Conservation (phyloP, 53 echinoderm and acorn worm genomes). For the Antedon mediterranea region DNA sequence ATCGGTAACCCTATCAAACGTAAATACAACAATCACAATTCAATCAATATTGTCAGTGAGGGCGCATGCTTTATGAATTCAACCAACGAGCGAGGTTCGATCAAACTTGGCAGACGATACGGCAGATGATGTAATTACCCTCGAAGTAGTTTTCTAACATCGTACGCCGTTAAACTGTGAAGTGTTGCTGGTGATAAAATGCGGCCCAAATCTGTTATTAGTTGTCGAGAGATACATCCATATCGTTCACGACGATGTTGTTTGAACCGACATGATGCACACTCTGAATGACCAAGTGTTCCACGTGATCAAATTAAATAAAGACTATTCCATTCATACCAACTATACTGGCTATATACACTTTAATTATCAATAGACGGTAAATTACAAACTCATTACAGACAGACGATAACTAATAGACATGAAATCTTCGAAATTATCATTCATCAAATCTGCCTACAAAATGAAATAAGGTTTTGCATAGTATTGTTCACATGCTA, state of each 20-base stretch:
- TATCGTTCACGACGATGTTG: too few species aligned
- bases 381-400: not conserved
- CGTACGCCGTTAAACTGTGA: not conserved
- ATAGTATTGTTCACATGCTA: not conserved
- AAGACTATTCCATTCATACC: not conserved
- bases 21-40: not conserved
- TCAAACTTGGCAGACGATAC: not conserved
- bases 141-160: not conserved
- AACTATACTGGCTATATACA: not conserved
- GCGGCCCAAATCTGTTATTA: not conserved
- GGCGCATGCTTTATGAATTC: not conserved
- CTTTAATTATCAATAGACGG: not conserved
- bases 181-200: not conserved
- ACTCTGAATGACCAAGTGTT: not conserved
- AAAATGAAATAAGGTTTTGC: not conserved
- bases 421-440: not conserved
- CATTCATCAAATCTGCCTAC: not conserved
- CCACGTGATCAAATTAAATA: not conserved
- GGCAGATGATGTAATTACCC: not conserved
- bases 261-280: too few species aligned
- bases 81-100: not conserved
- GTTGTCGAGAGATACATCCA: not conserved
- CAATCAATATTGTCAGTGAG: not conserved
- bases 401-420: not conserved
- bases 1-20: not conserved